A percentile compares a stretch with the other conserved stretches of the same genome.
Evolutionary conservation across 1,140 invertebrate genomes (phyloP).

Genomic region (Calosoma granatense): DNA sequence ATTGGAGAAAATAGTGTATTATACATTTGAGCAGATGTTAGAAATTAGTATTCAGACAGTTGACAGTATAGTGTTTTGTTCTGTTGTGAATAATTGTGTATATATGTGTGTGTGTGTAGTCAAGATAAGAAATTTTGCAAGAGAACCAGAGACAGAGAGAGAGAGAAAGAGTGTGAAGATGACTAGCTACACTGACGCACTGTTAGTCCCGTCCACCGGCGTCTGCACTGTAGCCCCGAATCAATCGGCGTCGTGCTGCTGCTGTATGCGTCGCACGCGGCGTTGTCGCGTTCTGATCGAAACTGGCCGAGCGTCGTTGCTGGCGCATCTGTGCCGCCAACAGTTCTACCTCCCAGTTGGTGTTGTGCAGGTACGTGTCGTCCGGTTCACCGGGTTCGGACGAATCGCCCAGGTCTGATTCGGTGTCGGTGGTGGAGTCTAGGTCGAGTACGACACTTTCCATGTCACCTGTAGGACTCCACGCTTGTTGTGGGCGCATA

Average conservation of each 20-base stretch:
- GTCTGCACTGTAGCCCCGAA: background rate
- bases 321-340: slow-evolving; percentile 28
- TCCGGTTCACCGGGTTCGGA: slow-evolving; percentile 21
- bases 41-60: background rate
- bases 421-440: slow-evolving; percentile 38
- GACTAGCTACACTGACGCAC: background rate
- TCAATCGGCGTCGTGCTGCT: background rate
- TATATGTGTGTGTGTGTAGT: too few species aligned
- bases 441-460: slow-evolving; percentile 39
- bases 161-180: too few species aligned
- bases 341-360: slow-evolving; percentile 32
- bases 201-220: background rate
- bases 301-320: slow-evolving; percentile 28
- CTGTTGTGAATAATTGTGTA: too few species aligned
- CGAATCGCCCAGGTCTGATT: slow-evolving; percentile 19
- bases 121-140: background rate
- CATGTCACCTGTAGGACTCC: slow-evolving; percentile 25
- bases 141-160: too few species aligned
- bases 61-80: background rate
- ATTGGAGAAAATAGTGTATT: background rate
- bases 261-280: background rate
- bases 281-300: slow-evolving; percentile 21
- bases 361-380: slow-evolving; percentile 21
- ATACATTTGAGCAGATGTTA: background rate
- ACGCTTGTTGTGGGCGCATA: slow-evolving; percentile 31